Percentiles rank a stretch among this genome's conserved stretches.
Evolutionary conservation across 1,140 invertebrate genomes (phyloP).

Genomic region (Papilio helenus): DNA sequence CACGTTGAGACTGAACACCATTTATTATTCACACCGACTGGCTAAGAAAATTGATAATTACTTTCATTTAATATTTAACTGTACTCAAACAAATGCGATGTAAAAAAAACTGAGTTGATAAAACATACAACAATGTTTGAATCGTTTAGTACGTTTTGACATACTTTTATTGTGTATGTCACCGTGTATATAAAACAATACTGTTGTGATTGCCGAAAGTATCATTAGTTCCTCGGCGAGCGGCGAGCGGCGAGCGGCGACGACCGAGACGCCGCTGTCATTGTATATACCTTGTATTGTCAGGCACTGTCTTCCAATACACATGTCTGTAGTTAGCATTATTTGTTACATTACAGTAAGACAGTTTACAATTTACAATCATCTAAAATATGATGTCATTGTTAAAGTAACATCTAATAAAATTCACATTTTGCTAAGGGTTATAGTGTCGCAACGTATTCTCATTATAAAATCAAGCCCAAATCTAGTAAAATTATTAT

Average conservation of each 20-base stretch:
- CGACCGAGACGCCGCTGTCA: neutral
- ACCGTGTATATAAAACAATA: constrained; percentile 4
- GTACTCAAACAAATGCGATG: neutral
- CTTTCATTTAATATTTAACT: neutral
- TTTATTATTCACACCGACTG: neutral
- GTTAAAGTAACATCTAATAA: neutral
- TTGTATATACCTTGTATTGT: constrained; percentile 4
- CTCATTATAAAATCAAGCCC: neutral
- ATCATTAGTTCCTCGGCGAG: neutral
- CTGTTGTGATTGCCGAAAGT: neutral
- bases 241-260: neutral
- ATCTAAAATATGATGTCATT: neutral
- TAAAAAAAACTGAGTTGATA: neutral
- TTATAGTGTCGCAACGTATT: neutral
- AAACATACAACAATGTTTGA: neutral
- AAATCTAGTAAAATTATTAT: neutral
- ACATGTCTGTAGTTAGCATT: neutral
- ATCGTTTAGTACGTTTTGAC: neutral
- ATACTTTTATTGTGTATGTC: neutral
- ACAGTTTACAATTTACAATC: neutral
- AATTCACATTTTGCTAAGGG: neutral
- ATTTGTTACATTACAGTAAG: neutral
- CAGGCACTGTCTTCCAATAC: neutral
- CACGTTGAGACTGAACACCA: neutral
- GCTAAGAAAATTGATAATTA: constrained; percentile 8